These are phyloP conservation scores for Calcarius lapponicus DNA, from an alignment of 2,797 vertebrate genomes.

Conservation along the genomic window DNA sequence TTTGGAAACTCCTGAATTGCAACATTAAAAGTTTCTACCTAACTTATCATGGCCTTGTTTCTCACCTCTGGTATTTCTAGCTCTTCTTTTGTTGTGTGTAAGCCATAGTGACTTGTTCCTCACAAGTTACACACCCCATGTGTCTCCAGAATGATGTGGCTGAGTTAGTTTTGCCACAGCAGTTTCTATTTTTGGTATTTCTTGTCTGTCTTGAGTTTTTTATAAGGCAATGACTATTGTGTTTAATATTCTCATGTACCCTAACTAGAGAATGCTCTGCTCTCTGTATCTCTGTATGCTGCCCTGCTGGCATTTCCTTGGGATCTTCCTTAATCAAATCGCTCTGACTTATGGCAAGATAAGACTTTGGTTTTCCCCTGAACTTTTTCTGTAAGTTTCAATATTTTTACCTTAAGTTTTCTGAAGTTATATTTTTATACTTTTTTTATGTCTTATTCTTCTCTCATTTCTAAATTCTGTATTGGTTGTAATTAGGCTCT, in stretches of 20 bases:
- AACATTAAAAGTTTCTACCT: not conserved
- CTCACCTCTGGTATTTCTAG: not conserved
- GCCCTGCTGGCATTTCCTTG: not conserved
- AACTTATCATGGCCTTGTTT: not conserved
- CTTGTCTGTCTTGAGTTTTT: not conserved
- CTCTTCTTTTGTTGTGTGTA: not conserved
- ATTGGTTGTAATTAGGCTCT: not conserved
- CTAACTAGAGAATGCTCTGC: not conserved
- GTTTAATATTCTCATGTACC: not conserved
- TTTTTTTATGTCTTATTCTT: not conserved
- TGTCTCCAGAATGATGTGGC: not conserved
- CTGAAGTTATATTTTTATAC: not conserved
- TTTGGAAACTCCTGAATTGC: not conserved
- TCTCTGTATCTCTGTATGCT: not conserved
- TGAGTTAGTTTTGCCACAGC: not conserved
- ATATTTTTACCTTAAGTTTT: not conserved
- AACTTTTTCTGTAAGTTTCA: not conserved
- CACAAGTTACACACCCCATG: not conserved
- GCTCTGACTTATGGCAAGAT: not conserved
- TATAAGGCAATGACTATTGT: not conserved
- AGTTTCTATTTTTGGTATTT: conserved; percentile 1
- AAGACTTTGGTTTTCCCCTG: not conserved
- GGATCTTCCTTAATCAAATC: conserved; percentile 1
- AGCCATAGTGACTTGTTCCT: not conserved
- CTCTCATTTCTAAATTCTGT: not conserved